Percentiles rank a stretch among this genome's conserved stretches.
Conservation (phyloP, 2,113 vertebrate species). For the Indicator indicator region DNA sequence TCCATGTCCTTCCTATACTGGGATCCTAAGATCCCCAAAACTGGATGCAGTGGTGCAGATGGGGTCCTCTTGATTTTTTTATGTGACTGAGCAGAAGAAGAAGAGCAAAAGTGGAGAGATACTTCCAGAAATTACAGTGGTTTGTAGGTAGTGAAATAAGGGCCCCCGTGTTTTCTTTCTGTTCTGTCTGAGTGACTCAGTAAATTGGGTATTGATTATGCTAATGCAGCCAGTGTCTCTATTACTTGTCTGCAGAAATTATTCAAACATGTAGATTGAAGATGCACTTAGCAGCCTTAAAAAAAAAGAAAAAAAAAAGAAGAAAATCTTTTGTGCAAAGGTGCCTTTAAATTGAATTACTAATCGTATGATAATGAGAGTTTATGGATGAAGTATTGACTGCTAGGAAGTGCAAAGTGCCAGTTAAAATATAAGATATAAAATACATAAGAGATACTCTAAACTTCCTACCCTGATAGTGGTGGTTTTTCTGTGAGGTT, state of each 20-base stretch:
- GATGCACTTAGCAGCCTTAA: conserved; percentile 50
- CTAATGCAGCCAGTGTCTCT: conserved; percentile 75
- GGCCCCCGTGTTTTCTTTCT: conserved; percentile 60
- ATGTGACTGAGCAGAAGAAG: neutral
- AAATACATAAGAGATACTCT: neutral
- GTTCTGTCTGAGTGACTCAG: conserved; percentile 77
- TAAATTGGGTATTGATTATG: conserved; percentile 86
- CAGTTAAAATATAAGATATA: neutral
- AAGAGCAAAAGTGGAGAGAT: conserved; percentile 15
- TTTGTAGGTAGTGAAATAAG: conserved; percentile 75
- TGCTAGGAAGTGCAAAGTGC: conserved; percentile 56
- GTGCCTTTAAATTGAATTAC: conserved; percentile 58
- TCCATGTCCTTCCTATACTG: too few relatives aligned
- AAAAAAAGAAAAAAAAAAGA: neutral
- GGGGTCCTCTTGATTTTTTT: conserved; percentile 39
- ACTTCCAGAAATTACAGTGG: conserved; percentile 69
- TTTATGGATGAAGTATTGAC: conserved; percentile 58
- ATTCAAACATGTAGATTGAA: conserved; percentile 77
- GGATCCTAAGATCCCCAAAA: too few relatives aligned
- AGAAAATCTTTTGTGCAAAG: conserved; percentile 44
- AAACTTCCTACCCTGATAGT: neutral
- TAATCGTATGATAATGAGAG: conserved; percentile 48
- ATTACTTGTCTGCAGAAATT: conserved; percentile 77
- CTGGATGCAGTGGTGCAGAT: too few relatives aligned
- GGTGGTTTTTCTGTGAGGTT: conserved; percentile 41